Percentiles rank a stretch among this genome's conserved stretches.
These are phyloP conservation scores for Cecidostiba fungosa DNA, from an alignment of 2,888 invertebrate species.

Conservation along the genomic window DNA sequence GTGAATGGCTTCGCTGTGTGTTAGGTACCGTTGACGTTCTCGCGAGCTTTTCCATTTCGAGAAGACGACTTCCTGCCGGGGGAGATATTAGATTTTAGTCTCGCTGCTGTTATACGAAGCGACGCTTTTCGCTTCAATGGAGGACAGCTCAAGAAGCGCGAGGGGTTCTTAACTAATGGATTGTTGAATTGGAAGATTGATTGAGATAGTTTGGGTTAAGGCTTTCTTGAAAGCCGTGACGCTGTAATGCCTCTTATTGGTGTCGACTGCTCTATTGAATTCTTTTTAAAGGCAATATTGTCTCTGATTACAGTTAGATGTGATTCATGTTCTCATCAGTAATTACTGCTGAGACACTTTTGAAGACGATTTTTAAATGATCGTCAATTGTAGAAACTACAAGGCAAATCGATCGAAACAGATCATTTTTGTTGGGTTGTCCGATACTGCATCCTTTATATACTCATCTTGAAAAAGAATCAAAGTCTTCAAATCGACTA, in stretches of 20 bases:
- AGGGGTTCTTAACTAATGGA: neutral
- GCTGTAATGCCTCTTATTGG: neutral
- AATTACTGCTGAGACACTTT: too few species aligned
- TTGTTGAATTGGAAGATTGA: constrained; percentile 3
- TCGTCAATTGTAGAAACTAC: too few species aligned
- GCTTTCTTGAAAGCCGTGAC: neutral
- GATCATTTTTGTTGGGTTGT: too few species aligned
- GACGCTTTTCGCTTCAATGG: neutral
- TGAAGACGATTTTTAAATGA: too few species aligned
- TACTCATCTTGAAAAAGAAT: neutral
- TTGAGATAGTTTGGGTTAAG: neutral
- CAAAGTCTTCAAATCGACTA: neutral
- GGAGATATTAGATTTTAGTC: neutral
- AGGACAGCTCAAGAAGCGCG: neutral
- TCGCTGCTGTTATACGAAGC: neutral
- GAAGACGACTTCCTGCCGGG: neutral
- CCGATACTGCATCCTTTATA: neutral
- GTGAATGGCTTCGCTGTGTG: neutral
- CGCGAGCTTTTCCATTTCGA: neutral
- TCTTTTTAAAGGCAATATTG: too few species aligned
- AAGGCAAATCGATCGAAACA: too few species aligned
- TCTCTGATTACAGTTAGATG: too few species aligned
- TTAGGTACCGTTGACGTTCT: neutral
- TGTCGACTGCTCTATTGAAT: neutral
- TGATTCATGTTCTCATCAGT: too few species aligned